Percentiles rank a stretch among this genome's conserved stretches.
Evolutionary conservation across 2,113 vertebrate species (phyloP).

Genomic region (Petromus typicus): DNA sequence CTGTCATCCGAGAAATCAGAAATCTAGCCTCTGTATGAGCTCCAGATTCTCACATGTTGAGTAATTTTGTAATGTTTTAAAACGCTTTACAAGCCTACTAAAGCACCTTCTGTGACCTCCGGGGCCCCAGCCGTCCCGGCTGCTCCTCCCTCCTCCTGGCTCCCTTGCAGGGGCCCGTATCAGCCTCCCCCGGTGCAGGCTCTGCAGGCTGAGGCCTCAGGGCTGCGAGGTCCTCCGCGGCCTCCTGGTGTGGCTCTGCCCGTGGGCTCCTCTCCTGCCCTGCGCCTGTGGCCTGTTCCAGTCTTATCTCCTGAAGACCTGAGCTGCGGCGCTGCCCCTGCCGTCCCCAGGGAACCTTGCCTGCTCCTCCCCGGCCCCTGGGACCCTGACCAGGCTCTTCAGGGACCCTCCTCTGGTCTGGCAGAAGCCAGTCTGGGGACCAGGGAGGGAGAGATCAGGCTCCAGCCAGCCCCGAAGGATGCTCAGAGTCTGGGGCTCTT

Average conservation of each 20-base stretch:
- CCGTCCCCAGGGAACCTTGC: not conserved
- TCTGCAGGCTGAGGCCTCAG: not conserved
- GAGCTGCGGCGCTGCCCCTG: not conserved
- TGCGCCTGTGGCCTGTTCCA: not conserved
- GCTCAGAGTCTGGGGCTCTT: not conserved
- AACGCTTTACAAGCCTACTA: not conserved
- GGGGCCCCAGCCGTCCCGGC: not conserved
- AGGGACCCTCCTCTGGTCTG: not conserved
- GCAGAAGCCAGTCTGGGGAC: not conserved
- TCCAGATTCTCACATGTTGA: not conserved
- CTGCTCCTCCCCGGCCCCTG: fast-evolving
- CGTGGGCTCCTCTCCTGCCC: not conserved
- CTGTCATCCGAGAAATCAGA: not conserved
- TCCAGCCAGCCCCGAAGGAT: not conserved
- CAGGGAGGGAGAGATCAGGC: not conserved
- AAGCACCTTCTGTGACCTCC: not conserved
- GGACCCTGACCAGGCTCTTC: not conserved
- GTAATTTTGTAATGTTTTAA: not conserved
- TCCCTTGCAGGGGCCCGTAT: fast-evolving
- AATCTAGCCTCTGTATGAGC: not conserved
- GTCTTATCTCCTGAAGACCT: not conserved
- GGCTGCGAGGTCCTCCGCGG: fast-evolving
- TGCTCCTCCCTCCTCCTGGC: not conserved
- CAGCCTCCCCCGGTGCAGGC: not conserved
- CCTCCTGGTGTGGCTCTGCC: not conserved